Conservation (phyloP, 2,888 invertebrate species). For the Pedicia rivosa region DNA sequence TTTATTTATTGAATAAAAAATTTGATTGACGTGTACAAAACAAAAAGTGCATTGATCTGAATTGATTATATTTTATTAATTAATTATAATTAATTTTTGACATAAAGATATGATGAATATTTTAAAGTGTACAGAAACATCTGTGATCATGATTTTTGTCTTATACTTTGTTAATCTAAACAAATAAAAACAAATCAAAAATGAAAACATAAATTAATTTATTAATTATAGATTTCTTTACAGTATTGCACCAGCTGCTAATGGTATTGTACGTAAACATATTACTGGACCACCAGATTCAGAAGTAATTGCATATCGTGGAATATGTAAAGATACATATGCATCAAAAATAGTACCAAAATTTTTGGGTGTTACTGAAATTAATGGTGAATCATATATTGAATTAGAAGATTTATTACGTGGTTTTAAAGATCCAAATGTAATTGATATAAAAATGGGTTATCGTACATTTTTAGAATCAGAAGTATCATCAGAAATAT, state of each 20-base stretch:
- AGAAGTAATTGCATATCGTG: constrained; percentile 64
- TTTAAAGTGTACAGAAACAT: too few relatives aligned
- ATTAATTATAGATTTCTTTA: constrained; percentile 11
- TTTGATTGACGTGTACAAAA: too few relatives aligned
- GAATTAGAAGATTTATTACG: constrained; percentile 88
- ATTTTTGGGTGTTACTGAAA: constrained; percentile 66
- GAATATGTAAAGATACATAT: constrained; percentile 52
- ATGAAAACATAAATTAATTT: too few relatives aligned
- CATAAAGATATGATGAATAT: too few relatives aligned
- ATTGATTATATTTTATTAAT: too few relatives aligned
- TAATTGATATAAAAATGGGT: constrained; percentile 97
- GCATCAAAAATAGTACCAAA: constrained; percentile 48
- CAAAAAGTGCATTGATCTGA: too few relatives aligned
- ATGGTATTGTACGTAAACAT: constrained; percentile 88
- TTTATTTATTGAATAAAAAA: too few relatives aligned
- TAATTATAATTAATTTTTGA: too few relatives aligned
- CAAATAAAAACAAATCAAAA: too few relatives aligned
- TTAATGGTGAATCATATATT: constrained; percentile 63
- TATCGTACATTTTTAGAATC: constrained; percentile 89
- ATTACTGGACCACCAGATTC: constrained; percentile 55
- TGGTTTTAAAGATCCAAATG: constrained; percentile 80
- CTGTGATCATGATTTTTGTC: too few relatives aligned
- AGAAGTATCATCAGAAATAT: constrained; percentile 77
- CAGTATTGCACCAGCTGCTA: constrained; percentile 81
- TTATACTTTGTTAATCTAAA: too few relatives aligned